Conservation (phyloP, 2,113 vertebrate genomes). For the Planiliza haematocheilus region DNA sequence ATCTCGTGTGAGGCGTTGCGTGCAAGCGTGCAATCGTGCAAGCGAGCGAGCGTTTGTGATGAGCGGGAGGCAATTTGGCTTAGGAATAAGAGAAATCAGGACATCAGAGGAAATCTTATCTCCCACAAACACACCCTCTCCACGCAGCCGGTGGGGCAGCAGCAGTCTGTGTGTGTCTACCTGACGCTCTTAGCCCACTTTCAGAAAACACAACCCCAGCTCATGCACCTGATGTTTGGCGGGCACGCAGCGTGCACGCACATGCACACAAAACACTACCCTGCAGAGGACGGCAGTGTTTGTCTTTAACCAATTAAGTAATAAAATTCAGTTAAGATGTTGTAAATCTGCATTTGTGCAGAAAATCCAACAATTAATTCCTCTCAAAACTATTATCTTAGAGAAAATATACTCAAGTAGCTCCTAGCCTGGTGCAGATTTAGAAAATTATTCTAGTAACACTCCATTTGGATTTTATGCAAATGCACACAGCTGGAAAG, state of each 20-base stretch:
- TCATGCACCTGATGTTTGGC: conserved; percentile 9
- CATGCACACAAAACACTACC: not conserved
- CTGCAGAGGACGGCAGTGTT: not conserved
- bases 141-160: conserved; percentile 50
- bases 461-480: too few relatives aligned
- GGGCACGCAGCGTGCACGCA: too few relatives aligned
- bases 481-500: too few relatives aligned
- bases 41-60: conserved; percentile 2
- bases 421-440: too few relatives aligned
- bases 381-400: too few relatives aligned
- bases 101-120: conserved; percentile 76
- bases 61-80: conserved; percentile 46
- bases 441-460: too few relatives aligned
- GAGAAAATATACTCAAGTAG: too few relatives aligned
- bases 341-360: too few relatives aligned
- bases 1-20: not conserved
- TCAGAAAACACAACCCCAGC: conserved; percentile 27
- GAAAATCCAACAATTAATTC: too few relatives aligned
- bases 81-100: conserved; percentile 59
- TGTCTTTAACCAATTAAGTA: too few relatives aligned
- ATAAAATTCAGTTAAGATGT: too few relatives aligned
- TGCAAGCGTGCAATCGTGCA: not conserved
- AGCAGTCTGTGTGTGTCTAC: conserved; percentile 26
- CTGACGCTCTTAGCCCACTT: conserved; percentile 8
- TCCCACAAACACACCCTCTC: conserved; percentile 64